A percentile compares a stretch with the other conserved stretches of the same genome.
Conservation (phyloP, 2,113 vertebrate genomes). For the Urocitellus parryii region DNA sequence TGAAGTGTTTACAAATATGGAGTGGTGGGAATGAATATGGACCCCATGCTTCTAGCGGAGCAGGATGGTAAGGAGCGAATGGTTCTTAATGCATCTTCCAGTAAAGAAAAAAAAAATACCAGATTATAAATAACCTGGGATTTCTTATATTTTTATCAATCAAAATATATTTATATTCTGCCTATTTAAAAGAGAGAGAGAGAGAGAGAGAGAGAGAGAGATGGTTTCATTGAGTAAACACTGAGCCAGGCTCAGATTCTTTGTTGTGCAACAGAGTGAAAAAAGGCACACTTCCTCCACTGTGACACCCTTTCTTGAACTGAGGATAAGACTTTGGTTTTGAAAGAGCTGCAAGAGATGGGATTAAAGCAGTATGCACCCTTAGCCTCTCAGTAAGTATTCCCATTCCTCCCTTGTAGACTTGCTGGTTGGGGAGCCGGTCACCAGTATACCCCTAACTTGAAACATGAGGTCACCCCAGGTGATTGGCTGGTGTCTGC, state of each 20-base stretch:
- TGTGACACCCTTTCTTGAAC: neutral
- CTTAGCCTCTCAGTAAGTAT: neutral
- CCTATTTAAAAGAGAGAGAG: neutral
- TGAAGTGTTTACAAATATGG: neutral
- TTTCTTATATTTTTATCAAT: constrained; percentile 52
- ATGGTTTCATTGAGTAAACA: constrained; percentile 25
- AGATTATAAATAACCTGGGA: neutral
- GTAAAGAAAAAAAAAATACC: constrained; percentile 20
- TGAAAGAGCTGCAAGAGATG: neutral
- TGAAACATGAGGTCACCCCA: neutral
- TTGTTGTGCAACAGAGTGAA: neutral
- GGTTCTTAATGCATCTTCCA: neutral
- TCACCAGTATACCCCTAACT: neutral
- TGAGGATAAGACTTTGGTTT: constrained; percentile 36
- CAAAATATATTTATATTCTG: constrained; percentile 57
- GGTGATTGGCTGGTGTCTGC: neutral
- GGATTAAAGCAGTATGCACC: neutral
- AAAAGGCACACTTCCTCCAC: neutral
- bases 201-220: neutral
- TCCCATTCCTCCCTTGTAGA: neutral
- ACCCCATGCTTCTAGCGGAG: neutral
- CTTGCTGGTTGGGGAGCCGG: neutral
- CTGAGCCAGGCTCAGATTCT: constrained; percentile 14
- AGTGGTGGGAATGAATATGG: neutral
- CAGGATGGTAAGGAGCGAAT: neutral